phyloP scores from a whole-genome alignment of 2,888 invertebrate genomes.

The Euzetes globulus region DNA sequence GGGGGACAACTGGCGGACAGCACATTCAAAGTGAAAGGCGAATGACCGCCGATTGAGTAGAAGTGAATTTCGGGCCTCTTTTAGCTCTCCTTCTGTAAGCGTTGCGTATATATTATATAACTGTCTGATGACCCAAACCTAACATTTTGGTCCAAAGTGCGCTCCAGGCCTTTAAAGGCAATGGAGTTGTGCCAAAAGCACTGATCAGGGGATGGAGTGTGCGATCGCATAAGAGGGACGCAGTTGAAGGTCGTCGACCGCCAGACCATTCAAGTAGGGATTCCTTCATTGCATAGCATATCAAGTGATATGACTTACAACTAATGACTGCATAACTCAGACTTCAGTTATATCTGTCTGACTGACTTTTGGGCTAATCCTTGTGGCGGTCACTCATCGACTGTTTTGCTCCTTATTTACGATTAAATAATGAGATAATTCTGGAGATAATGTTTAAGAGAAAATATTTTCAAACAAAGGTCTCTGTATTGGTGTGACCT shows the following conservation, averaged over 20 bases:
- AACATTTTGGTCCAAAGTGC: conserved; percentile 28
- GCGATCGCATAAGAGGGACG: not conserved
- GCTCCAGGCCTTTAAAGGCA: conserved; percentile 1
- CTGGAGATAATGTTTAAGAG: not conserved
- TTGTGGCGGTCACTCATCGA: conserved; percentile 18
- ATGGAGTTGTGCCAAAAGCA: not conserved
- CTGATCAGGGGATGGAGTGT: not conserved
- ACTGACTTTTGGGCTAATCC: not conserved
- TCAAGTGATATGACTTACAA: conserved; percentile 23
- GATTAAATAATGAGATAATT: conserved; percentile 21
- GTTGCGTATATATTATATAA: conserved; percentile 14
- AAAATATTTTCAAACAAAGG: conserved; percentile 2
- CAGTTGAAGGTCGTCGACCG: conserved; percentile 30
- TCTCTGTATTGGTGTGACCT: not conserved
- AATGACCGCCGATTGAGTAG: conserved; percentile 19
- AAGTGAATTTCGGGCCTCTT: conserved; percentile 28
- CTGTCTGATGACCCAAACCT: conserved; percentile 27
- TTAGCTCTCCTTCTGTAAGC: conserved; percentile 9
- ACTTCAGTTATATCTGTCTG: not conserved
- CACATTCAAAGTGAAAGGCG: conserved; percentile 12
- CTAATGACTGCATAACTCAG: conserved; percentile 16
- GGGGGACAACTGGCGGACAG: conserved; percentile 31
- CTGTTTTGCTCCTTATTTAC: not conserved
- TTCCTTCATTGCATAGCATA: conserved; percentile 8
- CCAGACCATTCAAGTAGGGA: conserved; percentile 24